A percentile compares a stretch with the other conserved stretches of the same genome.
phyloP scores from a whole-genome alignment of 2,888 invertebrate species.

The Adelphocoris suturalis region DNA sequence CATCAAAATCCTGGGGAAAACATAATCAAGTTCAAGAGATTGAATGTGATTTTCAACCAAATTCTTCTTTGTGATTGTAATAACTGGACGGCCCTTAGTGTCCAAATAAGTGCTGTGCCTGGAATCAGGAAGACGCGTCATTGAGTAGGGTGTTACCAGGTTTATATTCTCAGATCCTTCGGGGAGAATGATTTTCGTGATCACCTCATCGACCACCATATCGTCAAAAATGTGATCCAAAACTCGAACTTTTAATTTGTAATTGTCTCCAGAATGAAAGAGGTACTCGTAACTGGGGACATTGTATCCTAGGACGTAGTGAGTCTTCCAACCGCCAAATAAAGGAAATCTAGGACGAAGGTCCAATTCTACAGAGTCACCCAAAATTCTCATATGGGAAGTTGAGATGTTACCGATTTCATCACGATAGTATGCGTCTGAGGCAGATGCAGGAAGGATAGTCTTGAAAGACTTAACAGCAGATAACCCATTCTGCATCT shows the following conservation, averaged over 20 bases:
- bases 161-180: constrained; percentile 93
- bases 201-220: constrained; percentile 94
- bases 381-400: constrained; percentile 91
- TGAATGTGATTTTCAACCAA: constrained; percentile 98
- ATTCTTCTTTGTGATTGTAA: constrained; percentile 89
- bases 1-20: constrained; percentile 91
- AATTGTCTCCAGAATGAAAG: constrained; percentile 83
- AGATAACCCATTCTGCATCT: constrained; percentile 91
- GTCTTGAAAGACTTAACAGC: constrained; percentile 93
- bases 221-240: constrained; percentile 98
- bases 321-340: constrained; percentile 99
- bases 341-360: constrained; percentile 97
- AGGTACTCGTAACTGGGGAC: constrained; percentile 98
- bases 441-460: constrained; percentile 88
- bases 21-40: constrained; percentile 91
- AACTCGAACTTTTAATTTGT: constrained; percentile 90
- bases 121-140: constrained; percentile 86
- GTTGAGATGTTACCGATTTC: constrained; percentile 99
- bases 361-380: constrained; percentile 96
- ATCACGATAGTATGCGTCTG: constrained; percentile 97
- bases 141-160: constrained; percentile 89
- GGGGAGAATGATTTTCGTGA: constrained; percentile 94
- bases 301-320: constrained; percentile 97
- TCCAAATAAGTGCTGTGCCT: constrained; percentile 96
- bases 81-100: constrained; percentile 93